Percentiles rank a stretch among this genome's conserved stretches.
These are phyloP conservation scores for Cephus runcator DNA, from an alignment of 2,888 invertebrate genomes.

Conservation along the genomic window DNA sequence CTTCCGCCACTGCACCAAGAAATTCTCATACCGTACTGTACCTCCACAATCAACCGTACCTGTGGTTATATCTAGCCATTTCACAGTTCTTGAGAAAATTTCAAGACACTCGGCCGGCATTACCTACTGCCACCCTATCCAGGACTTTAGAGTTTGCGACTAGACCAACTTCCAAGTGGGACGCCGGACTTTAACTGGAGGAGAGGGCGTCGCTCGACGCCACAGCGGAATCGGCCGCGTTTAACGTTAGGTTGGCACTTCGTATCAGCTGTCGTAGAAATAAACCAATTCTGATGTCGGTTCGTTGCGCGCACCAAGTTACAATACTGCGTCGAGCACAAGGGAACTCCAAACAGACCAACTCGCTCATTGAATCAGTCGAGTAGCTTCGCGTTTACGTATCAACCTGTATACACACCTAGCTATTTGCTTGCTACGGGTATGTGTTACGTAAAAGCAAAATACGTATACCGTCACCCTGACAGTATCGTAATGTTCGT, in stretches of 20 bases:
- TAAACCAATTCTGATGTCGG: slow-evolving; percentile 31
- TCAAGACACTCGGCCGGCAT: background rate
- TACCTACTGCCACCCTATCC: background rate
- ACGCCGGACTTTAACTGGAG: background rate
- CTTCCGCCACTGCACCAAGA: background rate
- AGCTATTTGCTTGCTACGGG: background rate
- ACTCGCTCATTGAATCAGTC: background rate
- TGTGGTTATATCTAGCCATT: background rate
- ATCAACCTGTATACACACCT: background rate
- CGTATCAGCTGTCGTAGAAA: slow-evolving; percentile 33
- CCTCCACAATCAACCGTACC: background rate
- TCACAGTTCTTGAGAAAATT: background rate
- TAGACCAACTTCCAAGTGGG: background rate
- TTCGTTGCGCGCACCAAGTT: slow-evolving; percentile 20
- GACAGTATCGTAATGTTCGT: background rate
- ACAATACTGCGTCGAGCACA: slow-evolving; percentile 13
- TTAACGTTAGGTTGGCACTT: background rate
- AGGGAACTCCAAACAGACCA: background rate
- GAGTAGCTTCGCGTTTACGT: background rate
- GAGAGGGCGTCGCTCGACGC: background rate
- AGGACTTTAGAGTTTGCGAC: background rate
- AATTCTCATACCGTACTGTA: background rate
- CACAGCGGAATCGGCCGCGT: background rate
- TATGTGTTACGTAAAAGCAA: background rate
- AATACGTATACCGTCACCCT: background rate